Conservation (phyloP, 2,888 invertebrate genomes). For the Troides helena region DNA sequence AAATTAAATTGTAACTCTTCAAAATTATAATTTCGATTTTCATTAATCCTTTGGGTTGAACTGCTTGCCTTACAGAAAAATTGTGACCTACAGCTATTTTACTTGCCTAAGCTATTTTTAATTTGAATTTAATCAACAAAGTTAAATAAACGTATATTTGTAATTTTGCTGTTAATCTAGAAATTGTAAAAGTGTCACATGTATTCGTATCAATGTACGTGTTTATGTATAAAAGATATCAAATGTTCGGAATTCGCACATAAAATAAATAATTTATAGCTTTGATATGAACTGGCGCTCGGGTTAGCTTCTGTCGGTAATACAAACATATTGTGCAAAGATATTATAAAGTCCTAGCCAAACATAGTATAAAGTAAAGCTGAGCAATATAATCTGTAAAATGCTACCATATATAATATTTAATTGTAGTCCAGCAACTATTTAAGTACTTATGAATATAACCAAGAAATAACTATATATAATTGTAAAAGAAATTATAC, state of each 20-base stretch:
- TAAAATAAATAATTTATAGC: constrained; percentile 35
- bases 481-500: too few species aligned
- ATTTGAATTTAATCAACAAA: too few species aligned
- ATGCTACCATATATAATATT: constrained; percentile 3
- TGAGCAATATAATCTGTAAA: not conserved
- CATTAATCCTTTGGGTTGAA: too few species aligned
- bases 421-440: not conserved
- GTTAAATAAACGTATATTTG: not conserved
- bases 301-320: constrained; percentile 8
- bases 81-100: too few species aligned
- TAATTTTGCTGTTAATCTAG: not conserved
- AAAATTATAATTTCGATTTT: too few species aligned
- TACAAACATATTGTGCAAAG: constrained; percentile 16
- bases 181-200: not conserved
- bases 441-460: too few species aligned
- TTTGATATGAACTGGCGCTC: constrained; percentile 23
- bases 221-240: constrained; percentile 30
- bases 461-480: too few species aligned
- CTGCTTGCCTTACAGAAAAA: too few species aligned
- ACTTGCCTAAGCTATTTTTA: too few species aligned
- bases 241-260: constrained; percentile 35
- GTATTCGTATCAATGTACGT: not conserved
- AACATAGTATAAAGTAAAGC: not conserved
- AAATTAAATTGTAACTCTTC: too few species aligned
- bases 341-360: constrained; percentile 7